A percentile compares a stretch with the other conserved stretches of the same genome.
phyloP scores from a whole-genome alignment of 1,140 invertebrate species.

The Lepidurus packardi region DNA sequence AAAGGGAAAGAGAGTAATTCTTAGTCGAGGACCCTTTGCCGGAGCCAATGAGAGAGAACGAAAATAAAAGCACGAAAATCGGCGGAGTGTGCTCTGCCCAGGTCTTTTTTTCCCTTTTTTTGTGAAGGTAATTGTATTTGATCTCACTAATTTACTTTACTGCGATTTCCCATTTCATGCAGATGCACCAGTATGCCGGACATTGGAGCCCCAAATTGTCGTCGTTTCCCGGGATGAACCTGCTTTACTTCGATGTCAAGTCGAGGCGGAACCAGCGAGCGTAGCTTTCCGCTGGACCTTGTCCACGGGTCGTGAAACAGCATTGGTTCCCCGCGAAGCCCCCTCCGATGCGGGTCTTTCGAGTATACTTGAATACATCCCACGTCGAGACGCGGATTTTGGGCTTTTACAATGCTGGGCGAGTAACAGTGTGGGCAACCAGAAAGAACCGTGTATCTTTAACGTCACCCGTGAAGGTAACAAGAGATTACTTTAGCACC shows the following conservation, averaged over 20 bases:
- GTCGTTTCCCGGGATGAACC: constrained; percentile 28
- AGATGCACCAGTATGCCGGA: constrained; percentile 33
- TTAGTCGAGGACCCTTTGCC: too few species aligned
- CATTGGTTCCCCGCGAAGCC: constrained; percentile 30
- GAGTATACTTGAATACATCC: constrained; percentile 61
- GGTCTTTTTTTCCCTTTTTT: too few species aligned
- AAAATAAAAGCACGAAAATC: too few species aligned
- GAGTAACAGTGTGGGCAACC: constrained; percentile 70
- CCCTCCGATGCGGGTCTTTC: constrained; percentile 48
- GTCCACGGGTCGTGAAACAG: constrained; percentile 33
- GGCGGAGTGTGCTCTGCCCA: too few species aligned
- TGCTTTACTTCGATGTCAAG: constrained; percentile 31
- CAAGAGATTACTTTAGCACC: neutral
- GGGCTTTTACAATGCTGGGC: constrained; percentile 81
- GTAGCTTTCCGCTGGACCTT: constrained; percentile 38
- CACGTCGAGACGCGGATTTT: constrained; percentile 59
- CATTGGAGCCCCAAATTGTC: constrained; percentile 23
- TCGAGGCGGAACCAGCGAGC: constrained; percentile 38
- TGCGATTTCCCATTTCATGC: neutral
- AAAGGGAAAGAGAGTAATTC: too few species aligned
- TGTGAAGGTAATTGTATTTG: neutral
- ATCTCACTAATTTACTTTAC: neutral
- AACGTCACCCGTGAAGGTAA: constrained; percentile 53
- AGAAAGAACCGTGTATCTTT: constrained; percentile 71
- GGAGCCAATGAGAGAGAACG: too few species aligned